Percentiles rank a stretch among this genome's conserved stretches.
Evolutionary conservation across 2,888 invertebrate genomes (phyloP).

Genomic region (Cephus nigrinus): DNA sequence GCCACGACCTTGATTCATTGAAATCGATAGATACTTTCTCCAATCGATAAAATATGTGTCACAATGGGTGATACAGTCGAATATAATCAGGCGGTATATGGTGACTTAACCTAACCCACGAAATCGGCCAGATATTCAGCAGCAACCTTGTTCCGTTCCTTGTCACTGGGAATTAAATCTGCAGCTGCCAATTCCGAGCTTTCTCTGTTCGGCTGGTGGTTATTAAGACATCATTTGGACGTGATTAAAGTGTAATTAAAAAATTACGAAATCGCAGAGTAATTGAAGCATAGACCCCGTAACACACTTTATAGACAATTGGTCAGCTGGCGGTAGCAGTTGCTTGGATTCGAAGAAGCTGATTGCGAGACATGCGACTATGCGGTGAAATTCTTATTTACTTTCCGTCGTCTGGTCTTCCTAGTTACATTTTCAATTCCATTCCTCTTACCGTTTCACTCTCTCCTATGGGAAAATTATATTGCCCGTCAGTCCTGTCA

Average conservation of each 20-base stretch:
- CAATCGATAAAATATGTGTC: not conserved
- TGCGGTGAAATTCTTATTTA: not conserved
- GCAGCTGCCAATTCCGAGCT: not conserved
- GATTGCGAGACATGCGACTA: not conserved
- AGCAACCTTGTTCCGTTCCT: not conserved
- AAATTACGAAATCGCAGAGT: slow-evolving; percentile 40
- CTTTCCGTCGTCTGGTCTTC: not conserved
- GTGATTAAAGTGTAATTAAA: slow-evolving; percentile 30
- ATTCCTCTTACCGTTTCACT: not conserved
- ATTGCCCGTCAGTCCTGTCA: not conserved
- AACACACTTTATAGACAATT: slow-evolving; percentile 30
- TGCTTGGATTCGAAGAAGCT: not conserved
- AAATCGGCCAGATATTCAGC: not conserved
- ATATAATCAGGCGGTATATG: not conserved
- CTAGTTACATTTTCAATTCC: not conserved
- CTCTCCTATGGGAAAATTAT: not conserved
- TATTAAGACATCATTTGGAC: slow-evolving; percentile 3
- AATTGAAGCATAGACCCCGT: slow-evolving; percentile 37
- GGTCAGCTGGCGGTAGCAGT: not conserved
- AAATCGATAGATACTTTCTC: not conserved
- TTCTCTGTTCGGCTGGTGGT: not conserved
- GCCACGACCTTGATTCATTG: not conserved
- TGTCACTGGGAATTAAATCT: not conserved
- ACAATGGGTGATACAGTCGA: not conserved
- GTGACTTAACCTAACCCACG: not conserved